phyloP scores from a whole-genome alignment of 1,140 invertebrate genomes.

The Aphaenogaster floridana region DNA sequence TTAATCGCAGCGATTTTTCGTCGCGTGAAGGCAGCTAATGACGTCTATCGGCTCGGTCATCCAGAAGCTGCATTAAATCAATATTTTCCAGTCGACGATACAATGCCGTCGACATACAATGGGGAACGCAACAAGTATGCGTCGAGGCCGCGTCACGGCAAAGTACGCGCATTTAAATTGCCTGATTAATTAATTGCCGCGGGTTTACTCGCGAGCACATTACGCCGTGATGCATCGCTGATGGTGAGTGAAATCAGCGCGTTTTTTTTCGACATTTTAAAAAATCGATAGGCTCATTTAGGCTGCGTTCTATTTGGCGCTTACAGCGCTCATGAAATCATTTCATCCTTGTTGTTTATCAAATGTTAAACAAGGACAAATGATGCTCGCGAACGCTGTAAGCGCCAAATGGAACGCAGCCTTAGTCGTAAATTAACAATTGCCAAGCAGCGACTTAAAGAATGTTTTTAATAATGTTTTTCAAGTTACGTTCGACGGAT shows the following conservation, averaged over 20 bases:
- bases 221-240: constrained; percentile 10
- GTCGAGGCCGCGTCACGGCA: constrained; percentile 27
- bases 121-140: constrained; percentile 68
- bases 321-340: too few relatives aligned
- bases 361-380: too few relatives aligned
- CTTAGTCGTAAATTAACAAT: constrained; percentile 17
- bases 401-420: too few relatives aligned
- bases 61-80: constrained; percentile 62
- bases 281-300: constrained; percentile 24
- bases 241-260: constrained; percentile 36
- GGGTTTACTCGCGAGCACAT: constrained; percentile 39
- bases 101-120: constrained; percentile 65
- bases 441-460: not conserved
- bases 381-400: too few relatives aligned
- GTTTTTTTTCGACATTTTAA: constrained; percentile 34
- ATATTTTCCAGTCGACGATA: constrained; percentile 68
- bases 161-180: constrained; percentile 72
- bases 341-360: too few relatives aligned
- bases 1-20: constrained; percentile 48
- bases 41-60: constrained; percentile 42
- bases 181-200: constrained; percentile 69
- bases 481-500: not conserved
- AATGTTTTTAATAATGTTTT: constrained; percentile 4
- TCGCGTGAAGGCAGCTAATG: constrained; percentile 47
- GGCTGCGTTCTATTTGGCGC: too few relatives aligned